These are phyloP conservation scores for Bellardia pandia DNA, from an alignment of 2,888 invertebrate species.

Conservation along the genomic window DNA sequence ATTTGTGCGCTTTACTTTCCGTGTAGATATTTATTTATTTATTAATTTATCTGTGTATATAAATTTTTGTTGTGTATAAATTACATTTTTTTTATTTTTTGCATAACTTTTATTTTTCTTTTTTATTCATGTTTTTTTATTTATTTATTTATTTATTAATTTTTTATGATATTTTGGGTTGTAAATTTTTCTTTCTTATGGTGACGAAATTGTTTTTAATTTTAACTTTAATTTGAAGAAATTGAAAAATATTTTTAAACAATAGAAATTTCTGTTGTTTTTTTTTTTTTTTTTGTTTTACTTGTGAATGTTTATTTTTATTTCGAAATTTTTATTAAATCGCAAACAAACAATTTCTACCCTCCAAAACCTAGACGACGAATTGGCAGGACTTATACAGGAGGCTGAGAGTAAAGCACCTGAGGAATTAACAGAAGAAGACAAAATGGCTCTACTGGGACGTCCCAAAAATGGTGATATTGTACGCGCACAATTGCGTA, in stretches of 20 bases:
- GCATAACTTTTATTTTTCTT: conserved; percentile 15
- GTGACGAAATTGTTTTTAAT: conserved; percentile 24
- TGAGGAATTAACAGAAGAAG: conserved; percentile 90
- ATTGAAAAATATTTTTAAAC: conserved; percentile 3
- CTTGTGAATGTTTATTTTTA: conserved; percentile 38
- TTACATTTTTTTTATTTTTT: conserved; percentile 34
- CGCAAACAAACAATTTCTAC: conserved; percentile 53
- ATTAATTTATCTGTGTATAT: conserved; percentile 3
- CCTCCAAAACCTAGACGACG: conserved; percentile 83
- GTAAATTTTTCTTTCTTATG: conserved; percentile 30
- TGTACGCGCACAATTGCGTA: conserved; percentile 93
- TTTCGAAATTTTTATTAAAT: conserved; percentile 45
- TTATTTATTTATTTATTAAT: conserved; percentile 18
- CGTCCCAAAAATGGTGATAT: conserved; percentile 96
- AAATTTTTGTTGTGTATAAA: conserved; percentile 31
- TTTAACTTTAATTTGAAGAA: conserved; percentile 7
- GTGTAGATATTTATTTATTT: not conserved
- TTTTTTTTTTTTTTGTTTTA: conserved; percentile 11
- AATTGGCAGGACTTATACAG: conserved; percentile 87
- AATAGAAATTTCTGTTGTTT: conserved; percentile 38
- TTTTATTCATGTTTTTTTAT: conserved; percentile 19
- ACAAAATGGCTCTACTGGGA: conserved; percentile 95
- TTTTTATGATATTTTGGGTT: conserved; percentile 21
- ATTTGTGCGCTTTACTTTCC: conserved; percentile 36
- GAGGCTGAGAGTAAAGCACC: conserved; percentile 88